Evolutionary conservation across 64 coral and sea anemone genomes (phyloP).

Genomic region (Pocillopora damicornis): DNA sequence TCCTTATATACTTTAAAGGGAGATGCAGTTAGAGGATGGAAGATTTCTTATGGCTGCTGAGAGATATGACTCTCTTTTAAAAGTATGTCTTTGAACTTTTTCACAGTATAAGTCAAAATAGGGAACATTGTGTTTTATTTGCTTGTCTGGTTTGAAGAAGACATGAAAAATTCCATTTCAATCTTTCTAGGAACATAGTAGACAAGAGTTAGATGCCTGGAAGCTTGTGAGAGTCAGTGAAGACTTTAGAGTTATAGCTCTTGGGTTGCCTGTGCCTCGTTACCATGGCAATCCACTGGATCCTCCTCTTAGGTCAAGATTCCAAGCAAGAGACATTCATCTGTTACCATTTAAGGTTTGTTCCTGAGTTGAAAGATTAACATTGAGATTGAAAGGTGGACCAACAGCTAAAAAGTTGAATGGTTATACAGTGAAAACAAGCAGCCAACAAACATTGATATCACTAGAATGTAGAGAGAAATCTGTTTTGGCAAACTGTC

Average conservation of each 20-base stretch:
- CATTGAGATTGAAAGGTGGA: not conserved
- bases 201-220: conserved; percentile 82
- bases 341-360: conserved; percentile 88
- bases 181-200: conserved; percentile 79
- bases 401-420: too few species aligned
- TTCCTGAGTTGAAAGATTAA: not conserved
- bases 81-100: conserved; percentile 43
- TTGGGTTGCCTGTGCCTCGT: conserved; percentile 93
- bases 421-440: too few species aligned
- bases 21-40: conserved; percentile 99
- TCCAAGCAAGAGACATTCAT: conserved; percentile 89
- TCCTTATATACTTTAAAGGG: conserved; percentile 43
- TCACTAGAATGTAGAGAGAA: too few species aligned
- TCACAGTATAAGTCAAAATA: too few species aligned
- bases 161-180: not conserved
- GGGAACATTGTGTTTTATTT: not conserved
- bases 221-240: conserved; percentile 95
- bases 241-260: conserved; percentile 92
- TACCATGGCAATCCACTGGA: conserved; percentile 97
- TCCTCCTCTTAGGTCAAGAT: conserved; percentile 93
- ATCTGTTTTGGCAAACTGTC: too few species aligned
- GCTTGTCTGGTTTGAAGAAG: not conserved
- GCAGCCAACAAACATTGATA: too few species aligned
- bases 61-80: conserved; percentile 94
- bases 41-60: conserved; percentile 90